Evolutionary conservation across 2,888 invertebrate genomes (phyloP), one percentile per base, ranked within the genome.

Genomic region (Rhaphigaster nebulosa): DNA sequence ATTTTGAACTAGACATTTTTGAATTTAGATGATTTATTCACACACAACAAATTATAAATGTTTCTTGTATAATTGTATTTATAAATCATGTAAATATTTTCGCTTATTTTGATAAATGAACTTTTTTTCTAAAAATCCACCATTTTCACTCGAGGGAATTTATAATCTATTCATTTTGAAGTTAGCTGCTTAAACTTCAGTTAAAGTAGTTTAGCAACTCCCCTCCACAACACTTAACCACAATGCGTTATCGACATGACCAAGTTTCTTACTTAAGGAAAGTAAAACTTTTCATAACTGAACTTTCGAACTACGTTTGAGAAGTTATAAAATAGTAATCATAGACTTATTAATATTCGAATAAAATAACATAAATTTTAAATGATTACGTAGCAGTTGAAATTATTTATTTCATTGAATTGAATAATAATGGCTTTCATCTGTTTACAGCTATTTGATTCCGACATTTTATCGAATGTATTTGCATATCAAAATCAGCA

Each of bases 201-300:
- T 65, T 65, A 18, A 60, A 65, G 29, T 15, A 65, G 65, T 65
- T 65, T 3, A 29, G 65, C 12, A 65, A 65, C 65, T 65, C 65
- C 65, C 3, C 65, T 65, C 65, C 29, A 65, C 29, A 65, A 65
- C 65, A 65, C 65, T 65, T 65, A 5, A 29, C 65, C 65, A 65
- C 65, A 65, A 65, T 65, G 65, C 29, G 65, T 65, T 65, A 65
- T 65, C 65, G 65, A n/a, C 65, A 65, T 65, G 23, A 65, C 29
- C 15, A 65, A 65, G 23, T 65, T 65, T 23, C 65, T 65, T 65
- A 65, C 65, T 65, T 29, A 65, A 65, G 18, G 65, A 29, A 65
- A 65, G 29, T 65, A 29, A 65, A 65, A 65, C 65, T 65, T 29
- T 29, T n/a, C 29, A 18, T 65, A 65, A 65, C 60, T n/a, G n/a